Conservation (phyloP, 1,140 invertebrate genomes). For the Apis cerana region DNA sequence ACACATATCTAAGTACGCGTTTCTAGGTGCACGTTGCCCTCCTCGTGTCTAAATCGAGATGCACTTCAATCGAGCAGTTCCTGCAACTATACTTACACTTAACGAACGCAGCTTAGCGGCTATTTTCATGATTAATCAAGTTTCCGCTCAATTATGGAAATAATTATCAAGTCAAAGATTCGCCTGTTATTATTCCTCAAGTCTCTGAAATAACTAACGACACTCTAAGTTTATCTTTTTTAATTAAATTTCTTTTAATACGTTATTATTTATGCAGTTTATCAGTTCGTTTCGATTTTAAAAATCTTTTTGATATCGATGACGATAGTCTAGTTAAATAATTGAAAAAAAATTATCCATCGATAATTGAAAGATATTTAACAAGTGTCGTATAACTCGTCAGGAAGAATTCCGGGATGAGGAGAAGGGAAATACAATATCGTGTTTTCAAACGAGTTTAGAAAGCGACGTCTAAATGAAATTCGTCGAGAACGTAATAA, state of each 20-base stretch:
- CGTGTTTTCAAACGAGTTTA: neutral
- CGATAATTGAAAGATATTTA: too few species aligned
- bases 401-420: too few species aligned
- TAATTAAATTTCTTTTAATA: too few species aligned
- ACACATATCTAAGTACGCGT: slow-evolving; percentile 24
- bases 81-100: slow-evolving; percentile 23
- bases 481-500: neutral
- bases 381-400: too few species aligned
- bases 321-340: too few species aligned
- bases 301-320: too few species aligned
- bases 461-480: neutral
- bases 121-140: neutral
- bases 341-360: too few species aligned
- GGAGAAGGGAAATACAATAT: neutral
- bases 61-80: slow-evolving; percentile 53
- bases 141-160: neutral
- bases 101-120: neutral
- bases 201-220: neutral
- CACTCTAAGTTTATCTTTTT: too few species aligned
- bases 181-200: too few species aligned
- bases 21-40: slow-evolving; percentile 51
- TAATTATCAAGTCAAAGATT: fast-evolving
- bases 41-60: slow-evolving; percentile 62
- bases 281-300: too few species aligned
- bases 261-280: too few species aligned